phyloP scores from a whole-genome alignment of 2,797 vertebrate genomes.

The Scyliorhinus canicula region DNA sequence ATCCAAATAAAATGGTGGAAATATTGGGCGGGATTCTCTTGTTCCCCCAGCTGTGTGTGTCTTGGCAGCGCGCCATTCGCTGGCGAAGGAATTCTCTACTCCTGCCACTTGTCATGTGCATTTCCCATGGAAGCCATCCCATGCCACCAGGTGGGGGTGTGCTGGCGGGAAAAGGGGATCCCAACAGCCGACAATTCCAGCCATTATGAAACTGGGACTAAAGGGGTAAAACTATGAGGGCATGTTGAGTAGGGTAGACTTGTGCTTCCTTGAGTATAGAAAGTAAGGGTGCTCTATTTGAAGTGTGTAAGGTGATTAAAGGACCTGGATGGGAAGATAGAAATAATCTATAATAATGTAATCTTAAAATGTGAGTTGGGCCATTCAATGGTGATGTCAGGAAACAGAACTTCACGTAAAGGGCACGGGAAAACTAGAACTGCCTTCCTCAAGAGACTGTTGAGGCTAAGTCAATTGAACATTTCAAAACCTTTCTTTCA shows the following conservation, averaged over 20 bases:
- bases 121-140: no score
- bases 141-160: no score
- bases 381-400: neutral
- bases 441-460: neutral
- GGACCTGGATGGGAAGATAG: neutral
- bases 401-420: neutral
- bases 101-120: no score
- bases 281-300: neutral
- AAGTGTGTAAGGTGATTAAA: neutral
- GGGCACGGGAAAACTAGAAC: neutral
- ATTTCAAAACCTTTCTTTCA: neutral
- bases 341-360: neutral
- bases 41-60: no score
- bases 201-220: neutral
- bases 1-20: neutral
- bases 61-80: no score
- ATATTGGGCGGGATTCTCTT: no score
- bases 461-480: neutral
- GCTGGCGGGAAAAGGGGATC: no score
- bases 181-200: no score
- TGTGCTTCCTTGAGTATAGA: neutral
- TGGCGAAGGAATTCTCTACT: no score
- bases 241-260: neutral
- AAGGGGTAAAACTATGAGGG: neutral
- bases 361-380: neutral